These are phyloP conservation scores for Anguilla megastoma DNA, from an alignment of 2,797 vertebrate species.

Conservation along the genomic window DNA sequence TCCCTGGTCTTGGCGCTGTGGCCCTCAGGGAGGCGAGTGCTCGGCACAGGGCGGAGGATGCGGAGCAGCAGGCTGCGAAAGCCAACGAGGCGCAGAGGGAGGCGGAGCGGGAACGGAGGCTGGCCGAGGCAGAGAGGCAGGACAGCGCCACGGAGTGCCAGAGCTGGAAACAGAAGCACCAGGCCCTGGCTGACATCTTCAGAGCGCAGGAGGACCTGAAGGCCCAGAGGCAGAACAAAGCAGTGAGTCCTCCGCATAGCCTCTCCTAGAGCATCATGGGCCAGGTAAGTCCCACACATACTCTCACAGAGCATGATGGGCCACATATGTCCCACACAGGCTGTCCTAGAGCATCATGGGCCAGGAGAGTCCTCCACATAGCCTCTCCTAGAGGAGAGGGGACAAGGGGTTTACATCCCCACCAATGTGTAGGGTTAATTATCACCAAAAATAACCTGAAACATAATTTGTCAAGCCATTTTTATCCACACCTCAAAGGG, in stretches of 20 bases:
- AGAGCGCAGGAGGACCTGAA: conserved; percentile 65
- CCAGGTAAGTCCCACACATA: background rate
- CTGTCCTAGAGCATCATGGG: background rate
- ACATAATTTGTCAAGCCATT: too few relatives aligned
- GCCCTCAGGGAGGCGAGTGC: conserved; percentile 59
- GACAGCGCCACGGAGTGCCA: conserved; percentile 65
- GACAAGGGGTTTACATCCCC: background rate
- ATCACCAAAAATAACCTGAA: too few relatives aligned
- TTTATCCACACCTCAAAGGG: too few relatives aligned
- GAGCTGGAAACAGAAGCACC: conserved; percentile 68
- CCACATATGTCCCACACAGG: background rate
- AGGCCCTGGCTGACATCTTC: conserved; percentile 52
- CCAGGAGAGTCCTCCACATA: background rate
- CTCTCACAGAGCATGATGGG: background rate
- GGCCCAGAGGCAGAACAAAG: conserved; percentile 69
- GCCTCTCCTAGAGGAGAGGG: background rate
- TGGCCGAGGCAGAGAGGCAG: conserved; percentile 61
- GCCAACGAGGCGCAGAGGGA: conserved; percentile 60
- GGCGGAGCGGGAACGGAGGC: conserved; percentile 60
- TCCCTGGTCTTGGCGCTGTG: background rate
- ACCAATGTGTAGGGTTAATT: too few relatives aligned
- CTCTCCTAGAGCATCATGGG: background rate
- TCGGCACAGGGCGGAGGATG: conserved; percentile 54
- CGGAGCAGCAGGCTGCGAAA: conserved; percentile 63
- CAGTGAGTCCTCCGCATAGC: conserved; percentile 51